Conservation (phyloP, 2,888 invertebrate genomes). For the Myopa tessellatipennis region DNA sequence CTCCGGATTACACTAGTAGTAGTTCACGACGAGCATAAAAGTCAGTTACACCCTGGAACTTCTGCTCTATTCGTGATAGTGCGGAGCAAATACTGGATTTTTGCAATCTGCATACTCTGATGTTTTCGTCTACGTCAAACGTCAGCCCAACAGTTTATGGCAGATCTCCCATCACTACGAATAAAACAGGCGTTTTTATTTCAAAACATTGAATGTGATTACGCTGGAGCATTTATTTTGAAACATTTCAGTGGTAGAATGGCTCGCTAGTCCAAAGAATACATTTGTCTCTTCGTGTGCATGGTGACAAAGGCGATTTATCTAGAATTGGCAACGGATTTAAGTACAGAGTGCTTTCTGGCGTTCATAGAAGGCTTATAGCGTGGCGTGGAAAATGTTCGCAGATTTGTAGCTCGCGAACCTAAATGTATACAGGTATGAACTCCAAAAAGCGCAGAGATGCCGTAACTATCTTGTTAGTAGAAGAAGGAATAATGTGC, state of each 20-base stretch:
- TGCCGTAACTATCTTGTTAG: constrained; percentile 37
- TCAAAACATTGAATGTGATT: constrained; percentile 37
- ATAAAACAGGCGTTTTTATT: constrained; percentile 37
- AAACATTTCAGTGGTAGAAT: constrained; percentile 19
- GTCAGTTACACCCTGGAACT: constrained; percentile 38
- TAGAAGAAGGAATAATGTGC: constrained; percentile 43
- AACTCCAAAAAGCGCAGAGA: constrained; percentile 10
- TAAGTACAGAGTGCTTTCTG: constrained; percentile 35
- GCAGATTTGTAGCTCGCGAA: constrained; percentile 15
- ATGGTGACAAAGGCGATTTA: constrained; percentile 41
- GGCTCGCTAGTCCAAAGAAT: constrained; percentile 26
- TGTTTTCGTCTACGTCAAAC: constrained; percentile 37
- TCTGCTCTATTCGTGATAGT: constrained; percentile 40
- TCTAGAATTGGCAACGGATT: constrained; percentile 36
- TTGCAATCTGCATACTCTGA: constrained; percentile 33
- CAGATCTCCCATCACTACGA: constrained; percentile 33
- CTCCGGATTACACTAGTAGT: constrained; percentile 33
- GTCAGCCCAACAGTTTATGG: constrained; percentile 38
- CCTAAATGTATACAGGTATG: constrained; percentile 39
- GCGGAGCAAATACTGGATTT: constrained; percentile 39
- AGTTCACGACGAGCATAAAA: constrained; percentile 20
- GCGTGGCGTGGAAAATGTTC: constrained; percentile 14
- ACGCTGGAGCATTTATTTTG: constrained; percentile 33
- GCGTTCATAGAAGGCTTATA: constrained; percentile 34
- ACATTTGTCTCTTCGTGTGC: constrained; percentile 42